Evolutionary conservation across 2,113 vertebrate genomes (phyloP).

Genomic region (Heptranchias perlo): DNA sequence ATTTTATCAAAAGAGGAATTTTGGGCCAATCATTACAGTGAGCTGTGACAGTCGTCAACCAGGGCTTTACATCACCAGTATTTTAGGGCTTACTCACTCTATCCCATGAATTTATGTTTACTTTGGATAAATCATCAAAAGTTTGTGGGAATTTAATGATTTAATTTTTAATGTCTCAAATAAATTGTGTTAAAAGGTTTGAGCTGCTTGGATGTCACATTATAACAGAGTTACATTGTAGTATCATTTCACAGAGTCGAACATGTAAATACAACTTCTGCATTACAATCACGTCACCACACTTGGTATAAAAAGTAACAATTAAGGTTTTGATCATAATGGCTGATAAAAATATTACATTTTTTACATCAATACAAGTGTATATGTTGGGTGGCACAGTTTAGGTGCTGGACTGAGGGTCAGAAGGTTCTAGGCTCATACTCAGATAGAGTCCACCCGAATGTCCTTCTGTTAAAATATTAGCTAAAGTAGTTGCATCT

Average conservation of each 20-base stretch:
- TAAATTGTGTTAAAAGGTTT: background rate
- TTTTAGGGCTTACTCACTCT: background rate
- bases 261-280: background rate
- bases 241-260: background rate
- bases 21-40: background rate
- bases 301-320: background rate
- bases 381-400: background rate
- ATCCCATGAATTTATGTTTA: background rate
- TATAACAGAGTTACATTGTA: background rate
- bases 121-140: background rate
- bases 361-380: background rate
- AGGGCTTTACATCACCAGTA: background rate
- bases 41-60: background rate
- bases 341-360: background rate
- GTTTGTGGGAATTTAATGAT: background rate
- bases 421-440: background rate
- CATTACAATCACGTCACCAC: background rate
- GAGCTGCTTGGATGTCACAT: background rate
- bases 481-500: background rate
- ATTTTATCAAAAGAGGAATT: conserved; percentile 2
- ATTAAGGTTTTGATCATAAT: background rate
- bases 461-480: background rate
- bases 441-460: background rate
- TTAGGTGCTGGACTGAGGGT: too few species aligned
- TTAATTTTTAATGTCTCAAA: background rate